Conservation (phyloP, 2,113 vertebrate species). For the Crocuta crocuta region DNA sequence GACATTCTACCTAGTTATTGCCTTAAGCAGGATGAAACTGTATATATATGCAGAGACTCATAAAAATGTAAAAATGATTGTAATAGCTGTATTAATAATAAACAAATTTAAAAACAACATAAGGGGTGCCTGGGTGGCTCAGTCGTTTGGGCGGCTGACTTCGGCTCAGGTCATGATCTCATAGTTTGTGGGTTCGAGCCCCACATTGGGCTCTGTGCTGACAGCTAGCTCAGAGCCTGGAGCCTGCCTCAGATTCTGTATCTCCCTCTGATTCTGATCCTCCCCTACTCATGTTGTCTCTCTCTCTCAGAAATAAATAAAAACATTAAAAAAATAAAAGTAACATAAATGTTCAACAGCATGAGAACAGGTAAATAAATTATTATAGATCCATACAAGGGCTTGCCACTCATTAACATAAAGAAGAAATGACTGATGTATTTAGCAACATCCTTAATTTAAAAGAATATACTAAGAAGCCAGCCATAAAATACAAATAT, state of each 20-base stretch:
- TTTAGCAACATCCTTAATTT: neutral
- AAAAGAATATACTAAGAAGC: neutral
- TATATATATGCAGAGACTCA: neutral
- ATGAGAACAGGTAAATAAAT: neutral
- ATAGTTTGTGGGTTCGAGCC: too few species aligned
- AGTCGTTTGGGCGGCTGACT: too few species aligned
- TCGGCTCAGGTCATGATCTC: too few species aligned
- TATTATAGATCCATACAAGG: neutral
- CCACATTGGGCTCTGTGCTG: too few species aligned
- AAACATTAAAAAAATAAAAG: neutral
- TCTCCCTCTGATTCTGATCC: too few species aligned
- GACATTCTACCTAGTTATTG: neutral
- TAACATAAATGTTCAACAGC: neutral
- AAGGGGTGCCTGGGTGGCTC: neutral
- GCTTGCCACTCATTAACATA: neutral
- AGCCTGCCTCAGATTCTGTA: too few species aligned
- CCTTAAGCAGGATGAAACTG: neutral
- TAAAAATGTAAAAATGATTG: neutral
- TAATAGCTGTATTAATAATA: neutral
- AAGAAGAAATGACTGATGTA: neutral
- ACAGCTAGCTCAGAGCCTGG: too few species aligned
- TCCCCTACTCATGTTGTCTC: too few species aligned
- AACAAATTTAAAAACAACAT: neutral
- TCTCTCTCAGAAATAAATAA: too few species aligned
- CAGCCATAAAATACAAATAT: neutral